Conservation (phyloP, 1,140 invertebrate genomes). For the Cotesia chilonis region DNA sequence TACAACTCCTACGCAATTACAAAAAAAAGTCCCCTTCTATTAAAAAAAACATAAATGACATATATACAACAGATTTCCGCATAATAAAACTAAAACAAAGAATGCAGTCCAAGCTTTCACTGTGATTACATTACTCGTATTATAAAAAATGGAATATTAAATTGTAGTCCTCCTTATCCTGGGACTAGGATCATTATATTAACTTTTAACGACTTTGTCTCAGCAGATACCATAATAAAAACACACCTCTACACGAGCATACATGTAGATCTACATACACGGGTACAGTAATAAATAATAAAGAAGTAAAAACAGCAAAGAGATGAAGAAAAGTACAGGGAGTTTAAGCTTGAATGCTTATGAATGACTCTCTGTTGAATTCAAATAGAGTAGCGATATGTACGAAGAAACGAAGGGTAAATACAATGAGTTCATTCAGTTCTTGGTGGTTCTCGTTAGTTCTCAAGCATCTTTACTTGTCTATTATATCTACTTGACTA, state of each 20-base stretch:
- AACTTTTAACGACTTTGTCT: slow-evolving; percentile 3
- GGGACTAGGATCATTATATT: neutral
- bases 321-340: neutral
- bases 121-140: neutral
- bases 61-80: too few relatives aligned
- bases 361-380: slow-evolving; percentile 55
- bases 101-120: too few relatives aligned
- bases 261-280: neutral
- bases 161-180: neutral
- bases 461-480: slow-evolving; percentile 17
- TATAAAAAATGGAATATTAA: neutral
- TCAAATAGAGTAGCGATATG: slow-evolving; percentile 46
- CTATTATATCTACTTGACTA: neutral
- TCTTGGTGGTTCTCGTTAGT: slow-evolving; percentile 1
- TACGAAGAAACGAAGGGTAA: slow-evolving; percentile 29
- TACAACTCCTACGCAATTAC: too few relatives aligned
- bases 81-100: too few relatives aligned
- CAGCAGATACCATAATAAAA: neutral
- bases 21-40: too few relatives aligned
- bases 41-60: too few relatives aligned
- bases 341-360: slow-evolving; percentile 23
- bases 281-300: neutral
- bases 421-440: slow-evolving; percentile 55
- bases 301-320: neutral
- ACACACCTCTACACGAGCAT: neutral